These are phyloP conservation scores for Tamandua tetradactyla DNA, from an alignment of 2,797 vertebrate genomes.

Conservation along the genomic window DNA sequence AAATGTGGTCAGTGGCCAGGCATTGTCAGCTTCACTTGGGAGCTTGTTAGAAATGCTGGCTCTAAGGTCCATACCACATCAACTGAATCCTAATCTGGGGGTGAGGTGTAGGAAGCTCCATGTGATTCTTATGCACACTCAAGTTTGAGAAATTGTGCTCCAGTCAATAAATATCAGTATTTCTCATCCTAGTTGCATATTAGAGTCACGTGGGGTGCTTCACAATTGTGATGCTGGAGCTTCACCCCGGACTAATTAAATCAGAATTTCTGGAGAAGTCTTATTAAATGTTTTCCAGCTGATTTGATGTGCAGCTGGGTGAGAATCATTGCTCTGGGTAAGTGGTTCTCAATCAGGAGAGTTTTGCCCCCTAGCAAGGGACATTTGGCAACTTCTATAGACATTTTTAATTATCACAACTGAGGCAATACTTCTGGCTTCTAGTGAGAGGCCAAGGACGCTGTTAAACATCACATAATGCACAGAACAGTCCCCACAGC, in stretches of 20 bases:
- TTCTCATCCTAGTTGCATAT: neutral
- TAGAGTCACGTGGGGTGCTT: neutral
- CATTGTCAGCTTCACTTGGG: neutral
- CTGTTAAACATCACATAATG: neutral
- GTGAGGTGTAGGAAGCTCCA: neutral
- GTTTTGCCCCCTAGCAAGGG: neutral
- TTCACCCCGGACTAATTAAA: neutral
- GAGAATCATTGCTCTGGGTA: neutral
- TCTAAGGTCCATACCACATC: neutral
- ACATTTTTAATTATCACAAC: neutral
- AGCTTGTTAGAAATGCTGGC: neutral
- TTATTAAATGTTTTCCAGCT: neutral
- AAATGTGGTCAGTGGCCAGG: neutral
- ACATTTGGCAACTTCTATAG: neutral
- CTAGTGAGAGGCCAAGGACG: neutral
- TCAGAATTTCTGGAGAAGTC: neutral
- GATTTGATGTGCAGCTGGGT: neutral
- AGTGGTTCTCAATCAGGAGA: neutral
- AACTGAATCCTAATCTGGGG: neutral
- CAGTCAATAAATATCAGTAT: neutral
- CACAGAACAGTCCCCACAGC: neutral
- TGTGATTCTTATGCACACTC: neutral
- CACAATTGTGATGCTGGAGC: neutral
- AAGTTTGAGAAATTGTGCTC: neutral
- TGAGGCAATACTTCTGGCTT: neutral